Percentiles rank a stretch among this genome's conserved stretches.
Evolutionary conservation across 23 tunicate genomes (phyloP).

Genomic region (Trididemnum nubilum): DNA sequence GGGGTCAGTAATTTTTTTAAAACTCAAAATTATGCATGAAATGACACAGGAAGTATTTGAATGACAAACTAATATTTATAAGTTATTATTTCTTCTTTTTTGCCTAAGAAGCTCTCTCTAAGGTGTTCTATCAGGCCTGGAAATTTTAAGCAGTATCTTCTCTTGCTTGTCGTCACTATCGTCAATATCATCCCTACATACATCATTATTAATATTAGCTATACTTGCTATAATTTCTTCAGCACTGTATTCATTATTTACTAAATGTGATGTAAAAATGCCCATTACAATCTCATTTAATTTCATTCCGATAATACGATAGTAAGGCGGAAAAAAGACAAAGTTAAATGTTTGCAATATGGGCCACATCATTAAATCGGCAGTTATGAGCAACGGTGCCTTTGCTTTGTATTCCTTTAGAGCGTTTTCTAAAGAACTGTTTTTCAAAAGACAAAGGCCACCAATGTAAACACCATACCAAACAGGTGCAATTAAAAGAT

Average conservation of each 20-base stretch:
- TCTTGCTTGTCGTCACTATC: too few relatives aligned
- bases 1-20: too few relatives aligned
- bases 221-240: not conserved
- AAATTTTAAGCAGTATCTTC: too few relatives aligned
- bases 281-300: slow-evolving; percentile 74
- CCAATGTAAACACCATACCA: slow-evolving; percentile 56
- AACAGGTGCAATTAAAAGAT: slow-evolving; percentile 56
- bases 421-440: not conserved
- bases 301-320: slow-evolving; percentile 64
- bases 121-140: too few relatives aligned
- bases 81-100: too few relatives aligned
- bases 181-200: too few relatives aligned
- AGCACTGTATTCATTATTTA: slow-evolving; percentile 55
- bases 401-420: slow-evolving; percentile 54
- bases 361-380: slow-evolving; percentile 58
- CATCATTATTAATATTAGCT: too few relatives aligned
- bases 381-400: slow-evolving; percentile 43
- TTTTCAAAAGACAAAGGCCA: slow-evolving; percentile 40
- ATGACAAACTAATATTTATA: too few relatives aligned
- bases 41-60: too few relatives aligned
- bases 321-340: slow-evolving; percentile 59
- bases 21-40: too few relatives aligned
- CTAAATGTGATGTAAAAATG: slow-evolving; percentile 49
- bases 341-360: slow-evolving; percentile 63
- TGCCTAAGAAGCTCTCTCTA: too few relatives aligned